phyloP scores from a whole-genome alignment of 2,797 vertebrate species.

The Acanthis flammea region DNA sequence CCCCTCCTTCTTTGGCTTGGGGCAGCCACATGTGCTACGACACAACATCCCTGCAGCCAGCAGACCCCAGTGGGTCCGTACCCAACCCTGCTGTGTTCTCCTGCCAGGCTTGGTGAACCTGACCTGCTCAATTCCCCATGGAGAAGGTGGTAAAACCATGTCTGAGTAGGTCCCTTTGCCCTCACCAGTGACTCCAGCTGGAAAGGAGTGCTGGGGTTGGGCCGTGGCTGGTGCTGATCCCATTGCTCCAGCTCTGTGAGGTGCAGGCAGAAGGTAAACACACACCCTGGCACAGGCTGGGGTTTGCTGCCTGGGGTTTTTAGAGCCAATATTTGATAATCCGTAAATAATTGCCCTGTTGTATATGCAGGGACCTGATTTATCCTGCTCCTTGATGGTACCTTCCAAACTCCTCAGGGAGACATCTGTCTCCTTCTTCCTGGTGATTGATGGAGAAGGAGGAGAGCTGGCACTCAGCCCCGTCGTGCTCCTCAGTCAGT shows the following conservation, averaged over 20 bases:
- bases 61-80: accelerated
- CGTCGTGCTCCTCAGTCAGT: accelerated
- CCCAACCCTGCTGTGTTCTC: not conserved
- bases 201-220: not conserved
- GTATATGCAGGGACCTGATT: constrained; percentile 10
- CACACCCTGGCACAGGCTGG: not conserved
- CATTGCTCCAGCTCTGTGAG: accelerated
- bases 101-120: not conserved
- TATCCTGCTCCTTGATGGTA: not conserved
- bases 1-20: not conserved
- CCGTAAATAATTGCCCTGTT: not conserved
- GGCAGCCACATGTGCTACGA: not conserved
- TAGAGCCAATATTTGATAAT: constrained; percentile 13
- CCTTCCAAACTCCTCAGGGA: constrained; percentile 11
- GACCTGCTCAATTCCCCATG: accelerated
- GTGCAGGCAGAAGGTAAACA: not conserved
- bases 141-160: not conserved
- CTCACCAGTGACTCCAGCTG: not conserved
- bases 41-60: not conserved
- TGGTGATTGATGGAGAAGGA: not conserved
- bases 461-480: constrained; percentile 6
- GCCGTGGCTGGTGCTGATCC: not conserved
- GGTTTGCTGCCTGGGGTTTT: not conserved
- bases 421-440: not conserved
- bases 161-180: not conserved